These are phyloP conservation scores for Hemicordylus capensis DNA, from an alignment of 2,113 vertebrate species.

Conservation along the genomic window DNA sequence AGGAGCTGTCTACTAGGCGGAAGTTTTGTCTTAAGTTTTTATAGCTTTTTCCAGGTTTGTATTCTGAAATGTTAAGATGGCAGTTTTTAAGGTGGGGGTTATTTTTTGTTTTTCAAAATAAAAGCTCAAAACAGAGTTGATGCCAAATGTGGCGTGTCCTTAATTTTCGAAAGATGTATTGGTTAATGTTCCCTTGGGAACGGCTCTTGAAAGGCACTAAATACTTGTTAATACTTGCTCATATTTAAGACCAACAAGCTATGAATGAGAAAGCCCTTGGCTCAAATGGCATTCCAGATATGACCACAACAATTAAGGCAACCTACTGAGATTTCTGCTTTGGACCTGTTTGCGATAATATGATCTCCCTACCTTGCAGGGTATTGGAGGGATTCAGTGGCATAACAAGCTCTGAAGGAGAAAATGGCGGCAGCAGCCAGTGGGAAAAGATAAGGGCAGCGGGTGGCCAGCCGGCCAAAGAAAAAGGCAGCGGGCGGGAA, in stretches of 20 bases:
- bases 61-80: conserved; percentile 61
- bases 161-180: conserved; percentile 44
- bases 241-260: too few species aligned
- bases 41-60: conserved; percentile 67
- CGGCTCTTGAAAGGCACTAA: background rate
- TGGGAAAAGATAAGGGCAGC: too few species aligned
- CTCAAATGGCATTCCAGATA: background rate
- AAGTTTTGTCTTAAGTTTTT: conserved; percentile 60
- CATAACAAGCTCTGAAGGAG: too few species aligned
- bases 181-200: conserved; percentile 21
- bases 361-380: background rate
- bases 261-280: background rate
- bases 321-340: background rate
- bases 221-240: conserved; percentile 12
- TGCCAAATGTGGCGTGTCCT: background rate
- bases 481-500: too few species aligned
- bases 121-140: conserved; percentile 61
- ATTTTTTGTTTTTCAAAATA: conserved; percentile 61
- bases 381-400: background rate
- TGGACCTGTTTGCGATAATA: background rate
- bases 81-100: conserved; percentile 50
- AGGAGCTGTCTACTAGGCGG: conserved; percentile 62
- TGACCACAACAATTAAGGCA: background rate
- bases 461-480: too few species aligned
- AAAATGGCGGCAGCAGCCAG: too few species aligned